Evolutionary conservation across 2,113 vertebrate species (phyloP), one percentile per base, ranked within the genome.

Genomic region (Calidris pugnax): DNA sequence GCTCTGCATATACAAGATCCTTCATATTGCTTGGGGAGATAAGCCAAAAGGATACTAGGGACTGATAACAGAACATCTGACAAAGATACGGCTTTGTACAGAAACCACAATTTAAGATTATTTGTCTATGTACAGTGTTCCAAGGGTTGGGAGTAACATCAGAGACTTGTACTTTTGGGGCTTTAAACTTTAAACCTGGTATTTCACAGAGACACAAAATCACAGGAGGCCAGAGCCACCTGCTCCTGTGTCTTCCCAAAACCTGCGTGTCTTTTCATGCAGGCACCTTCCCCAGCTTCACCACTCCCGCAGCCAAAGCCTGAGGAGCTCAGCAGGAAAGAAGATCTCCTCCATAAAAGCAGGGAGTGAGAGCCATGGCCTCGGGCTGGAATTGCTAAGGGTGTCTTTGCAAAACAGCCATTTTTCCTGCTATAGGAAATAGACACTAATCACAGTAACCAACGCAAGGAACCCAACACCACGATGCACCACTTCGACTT

Each of bases 291-390:
- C 48, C 51, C 50, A 6, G 23, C 21, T 37, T 1, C 66, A 39
- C 50, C 55, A 13, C 41, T 48, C 41, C 72, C 47, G 35, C 59
- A 43, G 30, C 45, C 18, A 16, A 24, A 71, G 32, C 10, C 11
- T 6, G 5, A 33, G 26, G 14, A 43, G 33, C 1, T 55, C 14
- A 18, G 2, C 4, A 1, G 45, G 35, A 41, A 56, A 21, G 39
- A 50, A 41, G 60, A 56, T 19, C 59, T 57, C 37, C 63, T 43
- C 50, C 32, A 6, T 0, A 11, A 62, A 37, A 87, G n/a, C 69
- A 28, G 11, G 0, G 6, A 66, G 15, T 3, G 26, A 72, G 26
- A 83, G 30, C 33, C 35, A 56, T 0, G 0, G 33, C 35, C 67
- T 59, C 20, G 4, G 39, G 68, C 23, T 53, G 7, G 1, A 28